Percentiles rank a stretch among this genome's conserved stretches.
Conservation (phyloP, 2,797 vertebrate genomes). For the Peromyscus nudipes region DNA sequence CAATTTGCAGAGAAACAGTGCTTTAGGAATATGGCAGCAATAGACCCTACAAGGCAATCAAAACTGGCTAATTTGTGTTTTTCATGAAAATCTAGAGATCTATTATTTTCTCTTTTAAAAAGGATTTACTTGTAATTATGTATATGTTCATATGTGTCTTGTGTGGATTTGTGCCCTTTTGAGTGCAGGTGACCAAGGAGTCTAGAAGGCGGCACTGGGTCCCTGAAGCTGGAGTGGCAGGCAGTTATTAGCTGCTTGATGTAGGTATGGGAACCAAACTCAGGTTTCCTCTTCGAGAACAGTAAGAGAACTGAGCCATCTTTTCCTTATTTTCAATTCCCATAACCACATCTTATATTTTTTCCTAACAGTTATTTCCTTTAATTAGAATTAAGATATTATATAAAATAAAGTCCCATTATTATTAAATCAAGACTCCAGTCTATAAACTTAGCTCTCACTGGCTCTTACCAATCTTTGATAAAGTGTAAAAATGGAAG, state of each 20-base stretch:
- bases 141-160: background rate
- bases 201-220: background rate
- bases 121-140: background rate
- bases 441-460: background rate
- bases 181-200: background rate
- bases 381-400: conserved; percentile 45
- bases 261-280: background rate
- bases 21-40: conserved; percentile 4
- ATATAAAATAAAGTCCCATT: conserved; percentile 30
- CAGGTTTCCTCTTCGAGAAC: background rate
- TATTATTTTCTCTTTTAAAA: background rate
- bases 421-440: conserved; percentile 33
- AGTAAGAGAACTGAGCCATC: background rate
- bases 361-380: conserved; percentile 42
- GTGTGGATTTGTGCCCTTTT: background rate
- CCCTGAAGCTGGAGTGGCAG: background rate
- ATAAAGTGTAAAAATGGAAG: conserved; percentile 57
- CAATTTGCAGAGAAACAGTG: background rate
- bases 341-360: conserved; percentile 10
- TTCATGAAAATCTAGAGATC: conserved; percentile 2
- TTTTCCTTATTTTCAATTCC: background rate
- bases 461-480: conserved; percentile 35
- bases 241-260: background rate
- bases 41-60: background rate
- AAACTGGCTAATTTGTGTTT: background rate